Percentiles rank a stretch among this genome's conserved stretches.
Evolutionary conservation across 1,140 invertebrate genomes (phyloP).

Genomic region (Heliconius congener): DNA sequence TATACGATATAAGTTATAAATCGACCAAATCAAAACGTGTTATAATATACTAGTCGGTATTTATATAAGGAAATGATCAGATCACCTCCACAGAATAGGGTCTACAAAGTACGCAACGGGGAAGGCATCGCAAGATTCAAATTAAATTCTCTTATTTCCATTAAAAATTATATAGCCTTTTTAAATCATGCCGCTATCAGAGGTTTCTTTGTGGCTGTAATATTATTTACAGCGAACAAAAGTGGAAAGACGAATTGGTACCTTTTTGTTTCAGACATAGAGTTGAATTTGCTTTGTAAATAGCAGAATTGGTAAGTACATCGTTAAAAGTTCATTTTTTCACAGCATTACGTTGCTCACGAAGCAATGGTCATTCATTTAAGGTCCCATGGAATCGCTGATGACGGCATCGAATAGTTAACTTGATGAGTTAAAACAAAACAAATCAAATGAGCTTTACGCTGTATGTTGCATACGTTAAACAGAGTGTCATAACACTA

Average conservation of each 20-base stretch:
- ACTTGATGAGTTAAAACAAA: neutral
- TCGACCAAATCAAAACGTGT: too few relatives aligned
- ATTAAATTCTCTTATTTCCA: conserved; percentile 11
- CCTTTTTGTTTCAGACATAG: neutral
- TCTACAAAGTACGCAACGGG: neutral
- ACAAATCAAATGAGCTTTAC: too few relatives aligned
- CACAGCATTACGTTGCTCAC: neutral
- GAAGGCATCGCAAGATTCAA: neutral
- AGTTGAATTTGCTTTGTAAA: neutral
- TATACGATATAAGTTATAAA: too few relatives aligned
- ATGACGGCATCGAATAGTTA: neutral
- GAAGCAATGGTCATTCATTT: neutral
- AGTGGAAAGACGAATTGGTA: neutral
- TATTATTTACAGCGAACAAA: conserved; percentile 4
- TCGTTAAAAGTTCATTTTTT: conserved; percentile 8
- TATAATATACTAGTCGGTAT: neutral
- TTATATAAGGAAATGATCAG: neutral
- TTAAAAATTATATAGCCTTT: conserved; percentile 11
- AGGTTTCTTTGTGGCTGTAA: neutral
- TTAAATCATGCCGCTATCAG: conserved; percentile 8
- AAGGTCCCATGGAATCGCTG: neutral
- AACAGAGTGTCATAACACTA: neutral
- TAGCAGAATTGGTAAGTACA: neutral
- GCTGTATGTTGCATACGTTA: too few relatives aligned
- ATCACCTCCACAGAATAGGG: neutral